phyloP scores from a whole-genome alignment of 1,140 invertebrate species.

The Drosophila santomea region DNA sequence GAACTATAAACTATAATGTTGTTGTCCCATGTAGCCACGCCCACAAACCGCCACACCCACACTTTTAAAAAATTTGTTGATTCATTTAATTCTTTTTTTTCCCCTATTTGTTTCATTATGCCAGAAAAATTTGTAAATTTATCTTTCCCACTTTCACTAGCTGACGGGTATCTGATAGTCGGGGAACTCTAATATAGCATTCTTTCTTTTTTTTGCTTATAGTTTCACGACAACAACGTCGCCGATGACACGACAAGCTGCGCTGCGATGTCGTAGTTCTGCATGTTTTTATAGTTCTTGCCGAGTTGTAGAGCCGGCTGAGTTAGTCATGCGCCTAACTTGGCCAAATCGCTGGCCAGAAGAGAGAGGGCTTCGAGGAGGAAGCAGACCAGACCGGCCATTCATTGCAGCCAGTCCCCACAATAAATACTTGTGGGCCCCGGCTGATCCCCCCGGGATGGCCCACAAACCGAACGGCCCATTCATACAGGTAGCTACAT shows the following conservation, averaged over 20 bases:
- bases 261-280: constrained; percentile 58
- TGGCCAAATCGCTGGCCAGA: constrained; percentile 54
- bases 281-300: constrained; percentile 38
- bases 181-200: too few species aligned
- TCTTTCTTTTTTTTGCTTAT: constrained; percentile 27
- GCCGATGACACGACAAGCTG: constrained; percentile 74
- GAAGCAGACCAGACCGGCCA: constrained; percentile 37
- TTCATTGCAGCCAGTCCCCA: constrained; percentile 61
- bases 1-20: too few species aligned
- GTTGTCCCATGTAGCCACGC: too few species aligned
- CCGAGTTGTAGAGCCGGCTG: constrained; percentile 62
- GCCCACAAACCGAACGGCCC: constrained; percentile 8
- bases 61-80: too few species aligned
- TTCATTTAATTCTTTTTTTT: too few species aligned
- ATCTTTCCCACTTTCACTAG: too few species aligned
- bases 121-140: too few species aligned
- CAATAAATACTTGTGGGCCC: constrained; percentile 12
- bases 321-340: constrained; percentile 81
- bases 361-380: constrained; percentile 3
- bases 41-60: too few species aligned
- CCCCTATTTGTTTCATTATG: too few species aligned
- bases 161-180: too few species aligned
- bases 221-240: constrained; percentile 67
- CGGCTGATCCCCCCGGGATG: constrained; percentile 19
- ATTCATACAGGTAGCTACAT: constrained; percentile 14